A percentile compares a stretch with the other conserved stretches of the same genome.
Evolutionary conservation across 2,113 vertebrate species (phyloP).

Genomic region (Capra hircus): DNA sequence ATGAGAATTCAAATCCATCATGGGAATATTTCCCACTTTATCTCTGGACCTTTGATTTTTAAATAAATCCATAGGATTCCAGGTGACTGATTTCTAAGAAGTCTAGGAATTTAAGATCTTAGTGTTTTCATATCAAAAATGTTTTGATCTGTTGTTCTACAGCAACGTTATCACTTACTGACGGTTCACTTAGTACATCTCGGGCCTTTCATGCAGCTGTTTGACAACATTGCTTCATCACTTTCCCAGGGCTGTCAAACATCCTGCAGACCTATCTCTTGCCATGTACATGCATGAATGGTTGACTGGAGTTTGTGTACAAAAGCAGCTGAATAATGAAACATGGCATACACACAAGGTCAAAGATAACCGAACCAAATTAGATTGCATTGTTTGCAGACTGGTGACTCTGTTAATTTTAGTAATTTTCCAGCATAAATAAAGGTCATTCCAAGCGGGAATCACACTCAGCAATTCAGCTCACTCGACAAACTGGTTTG

Average conservation of each 20-base stretch:
- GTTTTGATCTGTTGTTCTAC: conserved; percentile 68
- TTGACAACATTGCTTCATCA: conserved; percentile 71
- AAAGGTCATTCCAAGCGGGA: conserved; percentile 72
- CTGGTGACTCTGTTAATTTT: conserved; percentile 75
- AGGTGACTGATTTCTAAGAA: background rate
- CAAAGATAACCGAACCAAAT: conserved; percentile 72
- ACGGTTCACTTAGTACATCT: conserved; percentile 58
- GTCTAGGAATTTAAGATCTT: background rate
- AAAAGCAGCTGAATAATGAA: conserved; percentile 73
- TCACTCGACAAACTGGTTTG: conserved; percentile 72
- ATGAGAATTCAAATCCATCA: background rate
- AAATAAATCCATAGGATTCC: background rate
- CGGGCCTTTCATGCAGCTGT: conserved; percentile 62
- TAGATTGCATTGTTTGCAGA: conserved; percentile 64
- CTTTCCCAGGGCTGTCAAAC: conserved; percentile 77
- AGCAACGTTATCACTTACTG: conserved; percentile 64
- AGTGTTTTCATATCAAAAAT: background rate
- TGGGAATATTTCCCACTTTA: background rate
- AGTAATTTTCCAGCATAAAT: conserved; percentile 76
- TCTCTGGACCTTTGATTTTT: background rate
- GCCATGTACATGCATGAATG: conserved; percentile 71
- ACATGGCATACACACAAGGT: conserved; percentile 68
- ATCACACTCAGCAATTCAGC: conserved; percentile 51
- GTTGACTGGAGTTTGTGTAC: conserved; percentile 68
- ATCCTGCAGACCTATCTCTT: conserved; percentile 65